Base-by-base conservation (phyloP, 2,797 vertebrate species). In the Ibycter americanus region DNA sequence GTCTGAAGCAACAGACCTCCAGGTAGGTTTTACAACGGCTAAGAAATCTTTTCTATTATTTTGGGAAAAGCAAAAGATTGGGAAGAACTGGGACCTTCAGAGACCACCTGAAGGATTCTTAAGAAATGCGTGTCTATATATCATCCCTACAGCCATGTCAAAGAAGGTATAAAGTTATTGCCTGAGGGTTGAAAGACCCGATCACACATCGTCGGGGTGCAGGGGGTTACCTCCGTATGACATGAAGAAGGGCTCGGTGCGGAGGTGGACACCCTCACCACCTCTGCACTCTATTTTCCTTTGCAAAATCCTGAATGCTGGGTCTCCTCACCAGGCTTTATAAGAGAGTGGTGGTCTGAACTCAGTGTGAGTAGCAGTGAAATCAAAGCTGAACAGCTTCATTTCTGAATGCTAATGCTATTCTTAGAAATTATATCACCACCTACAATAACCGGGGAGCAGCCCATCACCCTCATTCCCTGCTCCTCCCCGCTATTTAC, bases 171-270 rank as follows among this genome's bases (percentile, higher is more conserved):
- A 5, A 55, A 67, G 14, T 46, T 22, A 14, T 21, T 49, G 32
- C 73, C 66, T 26, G 78, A 44, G 73, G 52, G 55, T 9, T 87
- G 80, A 7, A 58, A 36, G 77, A 36, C 49, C 36, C 1, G 3
- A 19, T 40, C 36, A 7, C 4, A 25, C 3, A 3, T 76, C 78
- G 3, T 25, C 51, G 3, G 32, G 76, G 73, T 40, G 29, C 47
- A 15, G 51, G 56, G 73, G 11, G 42, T 25, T 26, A 13, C 52
- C 49, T 66, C 49, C 7, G 1, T 20, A 5, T 22, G 78, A 49
- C 19, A 34, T 0, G 15, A 9, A 1, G 32, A 6, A 51, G 70
- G 76, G 32, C 29, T 25, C 9, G 0, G 12, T n/a, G 71, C n/a
- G 0, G 1, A 11, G 82, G 8, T 42, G 65, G 65, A 47, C 54